phyloP scores from a whole-genome alignment of 2,888 invertebrate genomes.

The Pseudoips prasinana region DNA sequence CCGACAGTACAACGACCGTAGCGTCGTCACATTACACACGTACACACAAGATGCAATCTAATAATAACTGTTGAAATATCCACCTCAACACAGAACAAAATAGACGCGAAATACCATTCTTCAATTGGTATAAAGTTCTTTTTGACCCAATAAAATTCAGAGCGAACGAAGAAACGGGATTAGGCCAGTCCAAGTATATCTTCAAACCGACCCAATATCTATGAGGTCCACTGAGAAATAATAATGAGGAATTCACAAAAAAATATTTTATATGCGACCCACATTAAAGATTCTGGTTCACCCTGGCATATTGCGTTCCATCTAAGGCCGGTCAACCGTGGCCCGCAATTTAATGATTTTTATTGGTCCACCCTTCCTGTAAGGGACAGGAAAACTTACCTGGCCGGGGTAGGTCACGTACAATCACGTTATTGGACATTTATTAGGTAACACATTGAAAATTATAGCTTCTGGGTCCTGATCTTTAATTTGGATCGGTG shows the following conservation, averaged over 20 bases:
- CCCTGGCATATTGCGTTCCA: slow-evolving; percentile 51
- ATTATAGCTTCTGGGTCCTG: slow-evolving; percentile 41
- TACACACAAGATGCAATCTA: too few relatives aligned
- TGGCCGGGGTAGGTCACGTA: slow-evolving; percentile 47
- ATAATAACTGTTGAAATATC: too few relatives aligned
- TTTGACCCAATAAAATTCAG: too few relatives aligned
- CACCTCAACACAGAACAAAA: too few relatives aligned
- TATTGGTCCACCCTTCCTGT: slow-evolving; percentile 58
- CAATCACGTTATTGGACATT: slow-evolving; percentile 65
- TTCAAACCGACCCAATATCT: too few relatives aligned
- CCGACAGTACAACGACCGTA: too few relatives aligned
- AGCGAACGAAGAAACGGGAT: too few relatives aligned
- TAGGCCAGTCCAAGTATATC: too few relatives aligned
- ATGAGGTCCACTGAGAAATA: too few relatives aligned
- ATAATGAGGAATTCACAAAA: slow-evolving; percentile 18
- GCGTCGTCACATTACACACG: too few relatives aligned
- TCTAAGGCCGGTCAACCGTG: slow-evolving; percentile 47
- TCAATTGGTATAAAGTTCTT: too few relatives aligned
- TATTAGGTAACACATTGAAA: slow-evolving; percentile 60
- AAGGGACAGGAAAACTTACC: slow-evolving; percentile 62
- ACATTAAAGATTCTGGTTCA: slow-evolving; percentile 47
- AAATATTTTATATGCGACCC: slow-evolving; percentile 31
- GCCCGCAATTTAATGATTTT: slow-evolving; percentile 69
- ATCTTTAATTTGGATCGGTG: slow-evolving; percentile 44
- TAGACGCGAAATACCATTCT: too few relatives aligned